Evolutionary conservation across 2,113 vertebrate species (phyloP).

Genomic region (Mesitornis unicolor): DNA sequence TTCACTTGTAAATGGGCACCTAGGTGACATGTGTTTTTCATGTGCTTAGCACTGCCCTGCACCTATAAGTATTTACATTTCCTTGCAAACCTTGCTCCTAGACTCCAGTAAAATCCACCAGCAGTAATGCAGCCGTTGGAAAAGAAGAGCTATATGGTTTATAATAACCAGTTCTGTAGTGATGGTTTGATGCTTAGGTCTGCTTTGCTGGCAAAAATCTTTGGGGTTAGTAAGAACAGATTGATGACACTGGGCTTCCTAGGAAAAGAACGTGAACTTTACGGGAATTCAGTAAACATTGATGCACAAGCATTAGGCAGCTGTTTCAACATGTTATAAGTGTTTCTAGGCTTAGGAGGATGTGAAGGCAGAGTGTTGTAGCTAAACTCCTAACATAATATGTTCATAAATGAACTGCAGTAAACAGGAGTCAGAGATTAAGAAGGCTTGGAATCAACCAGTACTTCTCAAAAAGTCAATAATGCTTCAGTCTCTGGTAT

Average conservation of each 20-base stretch:
- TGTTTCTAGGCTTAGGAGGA: not conserved
- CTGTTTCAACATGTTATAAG: not conserved
- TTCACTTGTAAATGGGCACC: not conserved
- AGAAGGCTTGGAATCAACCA: not conserved
- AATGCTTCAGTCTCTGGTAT: not conserved
- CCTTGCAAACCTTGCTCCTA: not conserved
- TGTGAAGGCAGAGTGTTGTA: not conserved
- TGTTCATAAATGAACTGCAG: conserved; percentile 34
- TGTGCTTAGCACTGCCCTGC: not conserved
- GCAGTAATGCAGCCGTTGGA: not conserved
- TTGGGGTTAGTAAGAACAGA: not conserved
- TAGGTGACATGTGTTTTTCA: not conserved
- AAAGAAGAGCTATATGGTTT: not conserved
- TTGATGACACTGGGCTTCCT: not conserved
- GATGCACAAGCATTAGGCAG: not conserved
- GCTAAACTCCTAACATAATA: not conserved
- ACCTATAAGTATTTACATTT: not conserved
- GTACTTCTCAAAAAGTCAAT: not conserved
- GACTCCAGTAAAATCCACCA: not conserved
- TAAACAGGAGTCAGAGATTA: conserved; percentile 32
- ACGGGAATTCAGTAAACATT: not conserved
- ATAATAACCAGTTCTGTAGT: not conserved
- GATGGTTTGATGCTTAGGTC: not conserved
- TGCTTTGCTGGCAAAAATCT: not conserved
- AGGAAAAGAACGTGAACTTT: not conserved